Conservation (phyloP, 35 echinoderm and acorn worm species). For the Anneissia japonica region DNA sequence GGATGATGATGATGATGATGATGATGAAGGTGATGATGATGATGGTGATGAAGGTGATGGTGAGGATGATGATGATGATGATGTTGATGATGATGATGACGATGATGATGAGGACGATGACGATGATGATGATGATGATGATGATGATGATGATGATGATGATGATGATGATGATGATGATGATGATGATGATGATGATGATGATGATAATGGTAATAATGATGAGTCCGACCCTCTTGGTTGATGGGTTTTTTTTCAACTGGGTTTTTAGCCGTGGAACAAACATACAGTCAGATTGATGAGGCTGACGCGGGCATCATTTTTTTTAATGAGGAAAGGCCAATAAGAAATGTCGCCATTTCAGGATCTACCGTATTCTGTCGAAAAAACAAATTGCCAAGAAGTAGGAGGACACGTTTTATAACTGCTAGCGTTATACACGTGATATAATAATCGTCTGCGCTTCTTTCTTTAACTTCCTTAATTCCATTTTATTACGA, state of each 20-base stretch:
- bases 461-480: too few relatives aligned
- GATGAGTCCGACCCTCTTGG: not conserved
- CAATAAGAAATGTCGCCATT: too few relatives aligned
- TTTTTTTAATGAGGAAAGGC: not conserved
- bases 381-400: too few relatives aligned
- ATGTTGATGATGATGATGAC: not conserved
- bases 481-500: too few relatives aligned
- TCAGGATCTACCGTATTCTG: too few relatives aligned
- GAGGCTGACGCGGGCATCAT: not conserved
- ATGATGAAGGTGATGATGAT: too few relatives aligned
- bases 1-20: too few relatives aligned
- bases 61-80: not conserved
- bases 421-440: too few relatives aligned
- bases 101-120: not conserved
- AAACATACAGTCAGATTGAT: not conserved
- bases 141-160: constrained; percentile 1
- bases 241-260: not conserved
- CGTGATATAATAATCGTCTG: too few relatives aligned
- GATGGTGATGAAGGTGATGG: too few relatives aligned
- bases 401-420: too few relatives aligned
- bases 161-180: constrained; percentile 1
- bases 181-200: constrained; percentile 1
- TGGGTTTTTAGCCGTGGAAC: not conserved
- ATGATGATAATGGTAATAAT: not conserved
- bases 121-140: not conserved